phyloP scores from a whole-genome alignment of 2,888 invertebrate genomes.

The Philereme vetulata region DNA sequence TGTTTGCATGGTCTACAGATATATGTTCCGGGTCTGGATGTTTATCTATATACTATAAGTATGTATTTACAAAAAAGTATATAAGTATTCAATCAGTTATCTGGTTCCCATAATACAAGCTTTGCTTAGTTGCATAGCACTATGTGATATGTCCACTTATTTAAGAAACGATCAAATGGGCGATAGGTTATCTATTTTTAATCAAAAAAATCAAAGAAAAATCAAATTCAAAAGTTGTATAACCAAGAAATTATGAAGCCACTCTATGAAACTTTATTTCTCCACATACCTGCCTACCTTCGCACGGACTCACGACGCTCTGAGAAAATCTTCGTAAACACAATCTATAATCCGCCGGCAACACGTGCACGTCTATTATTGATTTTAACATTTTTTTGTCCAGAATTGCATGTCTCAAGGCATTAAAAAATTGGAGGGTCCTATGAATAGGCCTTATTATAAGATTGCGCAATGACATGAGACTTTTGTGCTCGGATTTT shows the following conservation, averaged over 20 bases:
- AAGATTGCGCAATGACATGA: conserved; percentile 80
- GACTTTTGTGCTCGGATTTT: conserved; percentile 61
- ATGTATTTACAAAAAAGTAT: too few relatives aligned
- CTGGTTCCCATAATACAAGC: too few relatives aligned
- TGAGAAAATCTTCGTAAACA: conserved; percentile 79
- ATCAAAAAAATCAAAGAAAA: too few relatives aligned
- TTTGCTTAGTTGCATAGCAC: too few relatives aligned
- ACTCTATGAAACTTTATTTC: conserved; percentile 51
- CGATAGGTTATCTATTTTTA: too few relatives aligned
- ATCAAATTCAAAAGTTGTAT: not conserved
- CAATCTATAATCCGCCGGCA: conserved; percentile 81
- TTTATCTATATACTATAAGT: too few relatives aligned
- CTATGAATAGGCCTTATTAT: conserved; percentile 81
- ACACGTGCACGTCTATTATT: conserved; percentile 83
- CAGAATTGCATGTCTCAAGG: conserved; percentile 78
- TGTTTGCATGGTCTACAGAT: too few relatives aligned
- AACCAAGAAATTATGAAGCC: conserved; percentile 8
- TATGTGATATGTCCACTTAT: too few relatives aligned
- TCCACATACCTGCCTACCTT: conserved; percentile 70
- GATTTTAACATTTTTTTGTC: conserved; percentile 82
- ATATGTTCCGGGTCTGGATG: too few relatives aligned
- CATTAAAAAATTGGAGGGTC: conserved; percentile 75
- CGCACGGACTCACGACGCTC: conserved; percentile 53
- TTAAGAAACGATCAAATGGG: too few relatives aligned
- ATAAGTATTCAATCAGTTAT: too few relatives aligned